Conservation (phyloP, 2,888 invertebrate genomes). For the Habrosyne pyritoides region DNA sequence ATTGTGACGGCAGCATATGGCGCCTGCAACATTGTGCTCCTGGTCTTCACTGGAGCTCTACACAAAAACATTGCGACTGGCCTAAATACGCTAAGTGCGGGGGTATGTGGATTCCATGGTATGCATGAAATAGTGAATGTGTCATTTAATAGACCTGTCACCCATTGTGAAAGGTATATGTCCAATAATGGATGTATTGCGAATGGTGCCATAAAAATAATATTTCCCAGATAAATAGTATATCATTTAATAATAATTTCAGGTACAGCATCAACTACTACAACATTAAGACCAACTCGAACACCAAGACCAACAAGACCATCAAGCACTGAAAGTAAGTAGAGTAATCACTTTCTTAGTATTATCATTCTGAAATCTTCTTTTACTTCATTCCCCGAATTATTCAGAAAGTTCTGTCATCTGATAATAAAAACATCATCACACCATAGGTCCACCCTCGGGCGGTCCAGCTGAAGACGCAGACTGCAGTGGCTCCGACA, state of each 20-base stretch:
- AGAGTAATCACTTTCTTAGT: neutral
- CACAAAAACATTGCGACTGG: conserved; percentile 90
- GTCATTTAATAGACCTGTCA: too few relatives aligned
- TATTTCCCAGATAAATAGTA: too few relatives aligned
- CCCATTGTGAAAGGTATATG: too few relatives aligned
- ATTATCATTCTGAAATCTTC: neutral
- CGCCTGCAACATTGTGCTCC: conserved; percentile 89
- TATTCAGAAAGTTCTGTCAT: neutral
- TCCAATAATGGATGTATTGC: too few relatives aligned
- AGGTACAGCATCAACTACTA: conserved; percentile 47
- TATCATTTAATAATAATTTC: neutral
- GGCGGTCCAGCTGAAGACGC: conserved; percentile 47
- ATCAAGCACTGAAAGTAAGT: conserved; percentile 44
- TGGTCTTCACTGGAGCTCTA: conserved; percentile 92
- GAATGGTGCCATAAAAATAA: too few relatives aligned
- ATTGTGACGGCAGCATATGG: conserved; percentile 88
- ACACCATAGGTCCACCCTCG: conserved; percentile 33
- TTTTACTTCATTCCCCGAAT: too few relatives aligned
- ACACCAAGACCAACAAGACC: conserved; percentile 49
- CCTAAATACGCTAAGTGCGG: conserved; percentile 88
- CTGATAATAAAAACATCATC: neutral
- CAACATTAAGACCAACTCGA: conserved; percentile 55
- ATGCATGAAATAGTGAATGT: neutral
- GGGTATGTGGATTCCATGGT: conserved; percentile 35
- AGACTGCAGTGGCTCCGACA: conserved; percentile 48